phyloP scores from a whole-genome alignment of 1,140 invertebrate genomes.

The Eciton burchellii region DNA sequence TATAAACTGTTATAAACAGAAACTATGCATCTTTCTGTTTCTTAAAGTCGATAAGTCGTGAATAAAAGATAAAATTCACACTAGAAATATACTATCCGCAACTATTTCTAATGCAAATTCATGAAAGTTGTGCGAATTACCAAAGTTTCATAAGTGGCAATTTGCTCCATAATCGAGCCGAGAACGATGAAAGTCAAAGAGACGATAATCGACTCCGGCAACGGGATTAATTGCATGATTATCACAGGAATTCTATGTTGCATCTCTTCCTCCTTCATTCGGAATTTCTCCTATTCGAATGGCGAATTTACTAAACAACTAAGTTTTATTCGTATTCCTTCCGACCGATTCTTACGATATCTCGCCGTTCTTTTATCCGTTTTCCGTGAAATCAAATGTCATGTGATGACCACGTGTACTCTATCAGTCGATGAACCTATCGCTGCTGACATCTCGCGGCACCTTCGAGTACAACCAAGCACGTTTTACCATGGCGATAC shows the following conservation, averaged over 20 bases:
- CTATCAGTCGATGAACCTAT: constrained; percentile 50
- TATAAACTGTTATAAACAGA: too few species aligned
- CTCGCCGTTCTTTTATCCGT: constrained; percentile 24
- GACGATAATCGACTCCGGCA: constrained; percentile 57
- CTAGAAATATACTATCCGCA: constrained; percentile 23
- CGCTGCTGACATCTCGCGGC: constrained; percentile 76
- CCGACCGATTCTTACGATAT: constrained; percentile 11
- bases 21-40: too few species aligned
- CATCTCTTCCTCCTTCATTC: constrained; percentile 21
- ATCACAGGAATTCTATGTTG: constrained; percentile 12
- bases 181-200: constrained; percentile 45
- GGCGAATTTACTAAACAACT: too few species aligned
- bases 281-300: constrained; percentile 25
- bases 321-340: background rate
- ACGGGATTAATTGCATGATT: constrained; percentile 51
- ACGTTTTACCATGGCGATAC: constrained; percentile 26
- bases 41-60: constrained; percentile 16
- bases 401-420: constrained; percentile 79
- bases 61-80: background rate
- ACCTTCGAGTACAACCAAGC: constrained; percentile 44
- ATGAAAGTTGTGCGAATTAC: constrained; percentile 52
- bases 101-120: constrained; percentile 56
- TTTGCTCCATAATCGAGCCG: constrained; percentile 51
- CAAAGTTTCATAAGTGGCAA: constrained; percentile 56
- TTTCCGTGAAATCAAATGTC: constrained; percentile 70